Percentiles rank a stretch among this genome's conserved stretches.
Evolutionary conservation across 1,140 invertebrate genomes (phyloP).

Genomic region (Ceratina calcarata): DNA sequence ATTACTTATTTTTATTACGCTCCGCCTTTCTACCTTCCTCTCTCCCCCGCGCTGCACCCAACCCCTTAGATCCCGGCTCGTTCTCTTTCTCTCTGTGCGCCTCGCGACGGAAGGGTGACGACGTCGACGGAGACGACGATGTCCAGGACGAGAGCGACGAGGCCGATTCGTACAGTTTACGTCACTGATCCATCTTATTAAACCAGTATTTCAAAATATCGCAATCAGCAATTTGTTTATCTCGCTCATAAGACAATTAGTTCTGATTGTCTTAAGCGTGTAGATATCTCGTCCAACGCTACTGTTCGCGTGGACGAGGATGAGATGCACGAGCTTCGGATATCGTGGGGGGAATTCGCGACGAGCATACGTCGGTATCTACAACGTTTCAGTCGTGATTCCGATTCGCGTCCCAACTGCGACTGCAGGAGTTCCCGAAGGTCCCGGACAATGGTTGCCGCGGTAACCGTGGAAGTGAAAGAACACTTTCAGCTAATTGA

Average conservation of each 20-base stretch:
- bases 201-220: background rate
- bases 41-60: conserved; percentile 18
- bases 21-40: conserved; percentile 65
- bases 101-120: conserved; percentile 42
- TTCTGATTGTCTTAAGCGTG: background rate
- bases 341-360: background rate
- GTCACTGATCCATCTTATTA: conserved; percentile 30
- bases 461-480: conserved; percentile 43
- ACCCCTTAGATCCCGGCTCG: conserved; percentile 17
- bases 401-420: background rate
- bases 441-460: conserved; percentile 33
- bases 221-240: conserved; percentile 15
- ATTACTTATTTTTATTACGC: conserved; percentile 81
- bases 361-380: background rate
- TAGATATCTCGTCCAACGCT: background rate
- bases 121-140: conserved; percentile 13
- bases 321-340: background rate
- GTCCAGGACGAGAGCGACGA: conserved; percentile 18
- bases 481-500: conserved; percentile 57
- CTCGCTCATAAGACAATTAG: background rate
- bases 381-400: background rate
- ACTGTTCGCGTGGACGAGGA: background rate
- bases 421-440: conserved; percentile 22
- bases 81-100: conserved; percentile 20
- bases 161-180: background rate